A percentile compares a stretch with the other conserved stretches of the same genome.
These are phyloP conservation scores for Perca fluviatilis DNA, from an alignment of 2,113 vertebrate genomes.

Conservation along the genomic window DNA sequence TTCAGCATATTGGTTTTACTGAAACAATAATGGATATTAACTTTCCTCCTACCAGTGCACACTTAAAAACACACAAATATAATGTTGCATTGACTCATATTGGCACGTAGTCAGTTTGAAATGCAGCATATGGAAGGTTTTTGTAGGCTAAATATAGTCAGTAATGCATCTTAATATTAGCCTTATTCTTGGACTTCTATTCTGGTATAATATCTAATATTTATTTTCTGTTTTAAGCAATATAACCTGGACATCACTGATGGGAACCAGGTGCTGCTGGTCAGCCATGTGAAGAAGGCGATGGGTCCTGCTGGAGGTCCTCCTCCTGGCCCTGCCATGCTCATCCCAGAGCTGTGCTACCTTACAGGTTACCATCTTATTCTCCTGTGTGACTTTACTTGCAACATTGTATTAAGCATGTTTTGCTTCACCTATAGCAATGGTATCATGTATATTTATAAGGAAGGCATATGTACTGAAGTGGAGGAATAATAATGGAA, in stretches of 20 bases:
- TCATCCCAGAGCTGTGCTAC: constrained; percentile 95
- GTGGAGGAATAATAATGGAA: neutral
- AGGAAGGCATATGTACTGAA: neutral
- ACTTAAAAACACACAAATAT: neutral
- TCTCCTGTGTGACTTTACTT: neutral
- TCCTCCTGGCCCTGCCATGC: constrained; percentile 85
- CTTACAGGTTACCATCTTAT: constrained; percentile 87
- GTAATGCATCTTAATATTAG: neutral
- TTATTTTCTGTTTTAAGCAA: constrained; percentile 83
- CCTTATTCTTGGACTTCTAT: neutral
- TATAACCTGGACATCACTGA: constrained; percentile 91
- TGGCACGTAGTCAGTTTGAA: neutral
- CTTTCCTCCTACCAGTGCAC: neutral
- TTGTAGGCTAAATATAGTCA: neutral
- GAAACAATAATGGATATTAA: too few species aligned
- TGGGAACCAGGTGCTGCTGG: constrained; percentile 89
- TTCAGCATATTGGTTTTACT: neutral
- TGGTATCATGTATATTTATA: neutral
- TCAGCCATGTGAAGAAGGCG: constrained; percentile 88
- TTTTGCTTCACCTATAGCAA: neutral
- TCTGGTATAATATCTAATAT: neutral
- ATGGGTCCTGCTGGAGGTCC: constrained; percentile 74
- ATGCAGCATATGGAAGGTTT: too few species aligned
- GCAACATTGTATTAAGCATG: neutral
- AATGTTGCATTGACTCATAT: neutral